Percentiles rank a stretch among this genome's conserved stretches.
Conservation (phyloP, 2,888 invertebrate species). For the Drosophila demipolita region DNA sequence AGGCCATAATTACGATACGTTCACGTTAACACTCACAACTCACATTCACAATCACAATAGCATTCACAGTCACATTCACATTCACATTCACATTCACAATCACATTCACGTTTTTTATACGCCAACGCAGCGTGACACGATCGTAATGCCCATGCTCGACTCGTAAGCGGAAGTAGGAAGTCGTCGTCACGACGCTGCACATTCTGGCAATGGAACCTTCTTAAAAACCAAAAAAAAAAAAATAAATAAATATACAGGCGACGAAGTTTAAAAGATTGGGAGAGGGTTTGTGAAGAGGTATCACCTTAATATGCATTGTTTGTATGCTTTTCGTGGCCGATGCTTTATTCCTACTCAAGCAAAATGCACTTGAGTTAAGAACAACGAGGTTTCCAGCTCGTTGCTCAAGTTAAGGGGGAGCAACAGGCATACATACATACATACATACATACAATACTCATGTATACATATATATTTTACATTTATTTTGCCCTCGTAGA, state of each 20-base stretch:
- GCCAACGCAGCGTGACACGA: slow-evolving; percentile 66
- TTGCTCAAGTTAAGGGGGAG: slow-evolving; percentile 19
- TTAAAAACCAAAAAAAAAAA: neutral
- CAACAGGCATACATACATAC: neutral
- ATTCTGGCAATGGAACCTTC: slow-evolving; percentile 43
- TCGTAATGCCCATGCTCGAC: slow-evolving; percentile 23
- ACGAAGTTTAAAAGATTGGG: neutral
- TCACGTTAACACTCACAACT: slow-evolving; percentile 22
- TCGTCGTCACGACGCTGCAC: slow-evolving; percentile 55
- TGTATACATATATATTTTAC: neutral
- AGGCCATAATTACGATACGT: slow-evolving; percentile 48
- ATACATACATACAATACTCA: neutral
- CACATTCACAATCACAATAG: neutral
- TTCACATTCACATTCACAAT: slow-evolving; percentile 10
- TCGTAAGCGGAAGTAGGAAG: slow-evolving; percentile 64
- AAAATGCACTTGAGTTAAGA: slow-evolving; percentile 26
- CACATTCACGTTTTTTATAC: slow-evolving; percentile 23
- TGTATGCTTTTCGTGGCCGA: slow-evolving; percentile 34
- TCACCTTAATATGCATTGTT: slow-evolving; percentile 42
- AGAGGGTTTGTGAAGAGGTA: neutral
- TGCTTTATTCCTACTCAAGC: slow-evolving; percentile 13
- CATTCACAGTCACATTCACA: slow-evolving; percentile 15
- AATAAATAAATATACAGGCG: neutral
- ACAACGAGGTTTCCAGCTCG: slow-evolving; percentile 27
- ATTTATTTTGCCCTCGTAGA: neutral